These are phyloP conservation scores for Bombus balteatus DNA, from an alignment of 1,140 invertebrate species.

Conservation along the genomic window DNA sequence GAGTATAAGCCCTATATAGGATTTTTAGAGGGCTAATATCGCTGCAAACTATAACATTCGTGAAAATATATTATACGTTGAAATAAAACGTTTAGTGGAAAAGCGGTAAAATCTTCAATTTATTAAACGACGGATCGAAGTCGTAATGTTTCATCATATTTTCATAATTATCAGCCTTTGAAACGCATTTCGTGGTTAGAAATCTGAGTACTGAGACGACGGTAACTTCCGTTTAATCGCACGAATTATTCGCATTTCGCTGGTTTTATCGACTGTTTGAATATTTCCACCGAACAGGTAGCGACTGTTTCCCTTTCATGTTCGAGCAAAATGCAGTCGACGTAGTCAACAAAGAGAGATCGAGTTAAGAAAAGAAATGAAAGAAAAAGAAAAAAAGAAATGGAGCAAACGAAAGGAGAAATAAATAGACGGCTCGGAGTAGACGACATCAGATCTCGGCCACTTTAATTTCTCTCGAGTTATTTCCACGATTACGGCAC, in stretches of 20 bases:
- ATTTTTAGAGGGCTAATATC: no score
- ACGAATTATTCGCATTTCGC: neutral
- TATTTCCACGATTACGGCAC: conserved; percentile 20
- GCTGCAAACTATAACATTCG: no score
- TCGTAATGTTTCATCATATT: neutral
- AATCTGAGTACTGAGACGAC: no score
- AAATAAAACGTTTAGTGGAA: no score
- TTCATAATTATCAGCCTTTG: neutral
- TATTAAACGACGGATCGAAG: no score
- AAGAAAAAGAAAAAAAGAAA: neutral
- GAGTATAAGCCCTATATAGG: no score
- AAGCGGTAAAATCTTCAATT: neutral
- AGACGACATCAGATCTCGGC: neutral
- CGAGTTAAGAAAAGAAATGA: neutral
- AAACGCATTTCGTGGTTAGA: neutral
- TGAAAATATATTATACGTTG: no score
- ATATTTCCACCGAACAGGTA: no score
- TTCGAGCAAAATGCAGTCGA: neutral
- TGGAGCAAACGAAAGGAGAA: neutral
- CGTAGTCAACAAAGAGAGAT: neutral
- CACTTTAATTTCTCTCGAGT: conserved; percentile 29
- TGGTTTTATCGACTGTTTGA: neutral
- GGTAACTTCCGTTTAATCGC: neutral
- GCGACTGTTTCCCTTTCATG: neutral
- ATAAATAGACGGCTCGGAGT: conserved; percentile 8